Evolutionary conservation across 2,888 invertebrate species (phyloP), one percentile per base, ranked within the genome.

Genomic region (Drosophila neonasuta): DNA sequence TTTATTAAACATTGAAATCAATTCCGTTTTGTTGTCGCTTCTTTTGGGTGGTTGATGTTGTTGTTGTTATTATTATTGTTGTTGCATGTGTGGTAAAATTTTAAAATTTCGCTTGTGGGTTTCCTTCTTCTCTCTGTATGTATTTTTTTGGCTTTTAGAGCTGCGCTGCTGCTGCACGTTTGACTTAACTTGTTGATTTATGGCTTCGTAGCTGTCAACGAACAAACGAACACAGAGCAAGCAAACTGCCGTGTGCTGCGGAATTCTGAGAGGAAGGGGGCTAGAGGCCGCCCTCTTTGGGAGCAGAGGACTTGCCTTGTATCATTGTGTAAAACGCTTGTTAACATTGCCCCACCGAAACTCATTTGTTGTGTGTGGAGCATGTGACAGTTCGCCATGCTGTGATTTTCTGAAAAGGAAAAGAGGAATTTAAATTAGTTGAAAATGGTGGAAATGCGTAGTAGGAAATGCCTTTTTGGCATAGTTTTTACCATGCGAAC

Each of bases 101-200:
- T 82, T 74, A 42, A 79, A 76, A 65, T 75, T 75, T 79, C 68
- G 44, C 30, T 64, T 83, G 55, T 63, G 68, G 58, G 42, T 52
- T 82, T 15, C 42, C 41, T 42, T 42, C 39, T 2, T 9, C 39
- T 13, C n/a, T 30, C 9, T 17, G 11, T n/a, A n/a, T 8, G 5
- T 11, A n/a, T 42, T 17, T 65, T 60, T 36, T 44, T 50, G 57
- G 81, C 79, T 74, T 68, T 82, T 69, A 71, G 77, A 68, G 68
- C 82, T 68, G 72, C 69, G 68, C 85, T 71, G 68, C 69, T 58
- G 77, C 60, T 51, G 58, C 86, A 84, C 84, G 88, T 87, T 86
- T 79, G 84, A 86, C 88, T 86, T 86, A 86, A 88, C 86, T 86
- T 88, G 86, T 88, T 86, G 86, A 86, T 86, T 86, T 86, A 86